These are phyloP conservation scores for Eurosta solidaginis DNA, from an alignment of 1,140 invertebrate genomes.

Conservation along the genomic window DNA sequence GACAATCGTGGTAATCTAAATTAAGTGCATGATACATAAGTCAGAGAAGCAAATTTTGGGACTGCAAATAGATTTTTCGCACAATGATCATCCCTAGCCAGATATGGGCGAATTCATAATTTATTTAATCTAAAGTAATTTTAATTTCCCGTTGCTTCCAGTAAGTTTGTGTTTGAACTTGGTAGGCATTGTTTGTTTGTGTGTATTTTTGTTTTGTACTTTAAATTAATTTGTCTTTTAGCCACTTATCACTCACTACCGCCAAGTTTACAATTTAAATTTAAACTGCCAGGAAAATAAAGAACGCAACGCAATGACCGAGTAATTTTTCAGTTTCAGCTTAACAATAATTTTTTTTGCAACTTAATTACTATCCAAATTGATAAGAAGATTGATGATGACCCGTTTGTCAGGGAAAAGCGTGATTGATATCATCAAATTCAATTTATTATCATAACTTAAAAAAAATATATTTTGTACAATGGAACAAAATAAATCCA, in stretches of 20 bases:
- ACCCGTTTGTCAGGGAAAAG: neutral
- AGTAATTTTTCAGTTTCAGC: neutral
- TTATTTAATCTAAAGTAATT: too few relatives aligned
- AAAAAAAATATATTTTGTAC: too few relatives aligned
- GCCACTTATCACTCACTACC: neutral
- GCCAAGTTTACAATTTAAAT: neutral
- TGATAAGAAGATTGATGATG: conserved; percentile 27
- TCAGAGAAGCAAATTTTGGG: too few relatives aligned
- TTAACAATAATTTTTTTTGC: neutral
- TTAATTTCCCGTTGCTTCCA: too few relatives aligned
- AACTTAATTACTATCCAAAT: neutral
- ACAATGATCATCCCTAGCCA: too few relatives aligned
- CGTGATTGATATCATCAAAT: conserved; percentile 20
- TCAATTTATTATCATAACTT: neutral
- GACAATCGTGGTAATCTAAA: too few relatives aligned
- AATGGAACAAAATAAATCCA: too few relatives aligned
- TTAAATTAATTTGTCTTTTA: neutral
- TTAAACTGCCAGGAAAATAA: neutral
- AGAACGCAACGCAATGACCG: neutral
- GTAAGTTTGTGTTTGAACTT: too few relatives aligned
- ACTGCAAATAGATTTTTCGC: too few relatives aligned
- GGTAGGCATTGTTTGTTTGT: too few relatives aligned
- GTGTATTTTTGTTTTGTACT: neutral
- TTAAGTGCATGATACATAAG: too few relatives aligned
- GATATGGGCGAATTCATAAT: too few relatives aligned